These are phyloP conservation scores for Oryzias woworae DNA, from an alignment of 2,113 vertebrate species.

Conservation along the genomic window DNA sequence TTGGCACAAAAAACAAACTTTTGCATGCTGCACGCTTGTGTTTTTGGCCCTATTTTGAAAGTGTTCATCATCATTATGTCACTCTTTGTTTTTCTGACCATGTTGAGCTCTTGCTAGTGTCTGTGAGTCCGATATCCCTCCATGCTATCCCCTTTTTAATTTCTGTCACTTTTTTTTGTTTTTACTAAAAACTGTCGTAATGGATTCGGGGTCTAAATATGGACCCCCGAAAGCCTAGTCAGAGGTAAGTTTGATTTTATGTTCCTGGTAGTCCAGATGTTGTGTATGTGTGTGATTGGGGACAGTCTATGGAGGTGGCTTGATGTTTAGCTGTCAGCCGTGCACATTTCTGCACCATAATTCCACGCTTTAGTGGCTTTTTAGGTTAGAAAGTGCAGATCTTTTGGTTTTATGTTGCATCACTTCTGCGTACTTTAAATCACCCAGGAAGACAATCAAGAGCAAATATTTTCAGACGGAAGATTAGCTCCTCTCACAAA, in stretches of 20 bases:
- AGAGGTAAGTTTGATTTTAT: slow-evolving; percentile 72
- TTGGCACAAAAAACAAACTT: slow-evolving; percentile 16
- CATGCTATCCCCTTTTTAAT: slow-evolving; percentile 55
- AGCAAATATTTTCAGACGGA: background rate
- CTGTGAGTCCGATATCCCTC: slow-evolving; percentile 39
- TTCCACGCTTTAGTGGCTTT: slow-evolving; percentile 1
- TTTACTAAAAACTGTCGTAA: slow-evolving; percentile 74
- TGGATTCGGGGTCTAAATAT: slow-evolving; percentile 72
- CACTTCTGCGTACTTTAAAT: slow-evolving; percentile 5
- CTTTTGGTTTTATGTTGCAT: background rate
- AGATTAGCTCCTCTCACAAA: background rate
- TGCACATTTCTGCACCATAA: slow-evolving; percentile 15
- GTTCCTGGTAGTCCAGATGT: slow-evolving; percentile 28
- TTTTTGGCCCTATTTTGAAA: slow-evolving; percentile 13
- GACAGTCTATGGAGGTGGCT: slow-evolving; percentile 14
- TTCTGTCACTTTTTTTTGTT: slow-evolving; percentile 62
- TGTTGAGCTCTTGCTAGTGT: background rate
- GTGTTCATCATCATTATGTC: background rate
- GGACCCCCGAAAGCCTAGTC: slow-evolving; percentile 68
- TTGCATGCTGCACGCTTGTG: slow-evolving; percentile 21
- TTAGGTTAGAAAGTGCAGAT: background rate
- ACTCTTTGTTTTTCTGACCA: slow-evolving; percentile 3
- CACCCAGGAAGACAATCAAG: background rate
- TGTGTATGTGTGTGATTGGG: slow-evolving; percentile 25
- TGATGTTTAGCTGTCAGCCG: slow-evolving; percentile 18